Base-by-base conservation (phyloP, 1,140 invertebrate genomes). In the Diachasma alloeum region DNA sequence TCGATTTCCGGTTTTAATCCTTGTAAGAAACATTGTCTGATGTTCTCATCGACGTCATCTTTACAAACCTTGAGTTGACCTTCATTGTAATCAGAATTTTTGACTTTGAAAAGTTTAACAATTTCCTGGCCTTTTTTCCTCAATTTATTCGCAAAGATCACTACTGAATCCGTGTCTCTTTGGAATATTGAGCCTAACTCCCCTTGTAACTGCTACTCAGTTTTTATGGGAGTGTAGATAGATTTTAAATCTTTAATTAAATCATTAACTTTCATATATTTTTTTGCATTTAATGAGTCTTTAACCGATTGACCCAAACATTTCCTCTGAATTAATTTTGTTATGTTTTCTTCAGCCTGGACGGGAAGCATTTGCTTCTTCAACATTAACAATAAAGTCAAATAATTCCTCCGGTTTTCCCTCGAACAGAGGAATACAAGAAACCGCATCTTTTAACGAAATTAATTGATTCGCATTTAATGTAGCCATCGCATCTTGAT, bases 1-100 rank as follows among this genome's bases (percentile, higher is more conserved):
- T 77, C 75, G 0, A 77, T 77, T 53, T 77, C 63, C 39, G 66
- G 46, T 53, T 22, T 72, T 1, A 77, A 39, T 0, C 68, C 68
- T 73, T 66, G 37, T 17, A 36, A 17, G 39, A 77, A 77, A 56
- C 75, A 77, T 48, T 46, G 11, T 46, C n/a, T 46, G 9, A 46
- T 46, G 10, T 46, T 11, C 10, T 11, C 44, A 11, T 46, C 44
- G 10, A 46, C n/a, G 2, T 11, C 9, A 46, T 46, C 44, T 46
- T 46, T 46, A 46, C 9, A n/a, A 15, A 2, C 1, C 9, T 46
- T 46, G 9, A 46, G n/a, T 46, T 46, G 10, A n/a, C 10, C 44
- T 5, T n/a, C 44, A 11, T 46, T 11, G 10, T n/a, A 11, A n/a
- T 31, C 44, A 2, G 44, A 11, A n/a, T 46, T 46, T 15, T 46